Percentiles rank a stretch among this genome's conserved stretches.
phyloP scores from a whole-genome alignment of 2,888 invertebrate species.

The Eremobia ochroleuca region DNA sequence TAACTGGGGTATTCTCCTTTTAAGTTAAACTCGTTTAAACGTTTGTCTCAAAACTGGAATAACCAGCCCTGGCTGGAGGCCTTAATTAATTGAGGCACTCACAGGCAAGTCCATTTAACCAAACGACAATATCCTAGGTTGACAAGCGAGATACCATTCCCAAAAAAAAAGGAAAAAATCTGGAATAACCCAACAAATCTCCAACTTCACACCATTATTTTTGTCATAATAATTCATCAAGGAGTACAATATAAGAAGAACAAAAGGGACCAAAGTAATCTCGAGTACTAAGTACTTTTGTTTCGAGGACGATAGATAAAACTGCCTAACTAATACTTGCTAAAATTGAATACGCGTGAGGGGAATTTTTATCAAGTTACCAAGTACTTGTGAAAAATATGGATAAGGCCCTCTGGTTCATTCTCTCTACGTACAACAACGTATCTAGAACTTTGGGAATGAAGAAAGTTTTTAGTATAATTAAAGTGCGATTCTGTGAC shows the following conservation, averaged over 20 bases:
- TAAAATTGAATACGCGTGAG: slow-evolving; percentile 57
- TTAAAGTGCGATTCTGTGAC: no score
- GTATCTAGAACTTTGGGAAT: slow-evolving; percentile 28
- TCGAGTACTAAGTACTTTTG: slow-evolving; percentile 64
- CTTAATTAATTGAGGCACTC: background rate
- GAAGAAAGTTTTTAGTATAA: slow-evolving; percentile 36
- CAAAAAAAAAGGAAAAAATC: background rate
- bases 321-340: slow-evolving; percentile 51
- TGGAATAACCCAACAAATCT: slow-evolving; percentile 4
- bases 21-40: no score
- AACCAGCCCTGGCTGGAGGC: background rate
- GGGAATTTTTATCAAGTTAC: slow-evolving; percentile 50
- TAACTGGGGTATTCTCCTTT: background rate
- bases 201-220: slow-evolving; percentile 19
- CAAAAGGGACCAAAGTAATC: slow-evolving; percentile 60
- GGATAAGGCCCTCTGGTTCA: slow-evolving; percentile 1
- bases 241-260: slow-evolving; percentile 39
- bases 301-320: slow-evolving; percentile 60
- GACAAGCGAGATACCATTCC: background rate
- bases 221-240: slow-evolving; percentile 41
- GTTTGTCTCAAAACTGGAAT: background rate
- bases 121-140: background rate
- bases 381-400: slow-evolving; percentile 48
- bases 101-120: background rate
- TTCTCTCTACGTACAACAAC: background rate